Percentiles rank a stretch among this genome's conserved stretches.
These are phyloP conservation scores for Lethenteron reissneri DNA, from an alignment of 2,113 vertebrate species.

Conservation along the genomic window DNA sequence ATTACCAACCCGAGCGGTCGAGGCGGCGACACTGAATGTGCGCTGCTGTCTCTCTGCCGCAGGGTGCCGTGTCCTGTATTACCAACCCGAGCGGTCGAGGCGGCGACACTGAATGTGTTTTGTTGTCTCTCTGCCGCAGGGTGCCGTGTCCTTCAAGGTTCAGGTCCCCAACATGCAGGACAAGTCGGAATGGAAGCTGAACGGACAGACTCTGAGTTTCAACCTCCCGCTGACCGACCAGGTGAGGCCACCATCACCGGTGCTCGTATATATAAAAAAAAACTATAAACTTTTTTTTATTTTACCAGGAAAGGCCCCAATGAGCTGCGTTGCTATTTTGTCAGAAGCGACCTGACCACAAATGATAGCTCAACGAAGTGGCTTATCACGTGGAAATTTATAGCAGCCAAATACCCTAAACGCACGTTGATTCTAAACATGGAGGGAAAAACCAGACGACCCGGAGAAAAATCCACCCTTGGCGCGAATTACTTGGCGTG, in stretches of 20 bases:
- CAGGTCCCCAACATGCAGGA: slow-evolving; percentile 99
- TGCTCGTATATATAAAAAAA: background rate
- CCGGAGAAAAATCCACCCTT: too few relatives aligned
- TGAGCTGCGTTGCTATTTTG: too few relatives aligned
- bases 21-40: background rate
- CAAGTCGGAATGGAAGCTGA: slow-evolving; percentile 95
- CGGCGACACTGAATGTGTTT: background rate
- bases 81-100: background rate
- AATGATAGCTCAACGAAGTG: too few relatives aligned
- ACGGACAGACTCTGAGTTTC: slow-evolving; percentile 73
- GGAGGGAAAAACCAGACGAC: too few relatives aligned
- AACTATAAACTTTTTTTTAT: background rate
- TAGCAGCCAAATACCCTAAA: too few relatives aligned
- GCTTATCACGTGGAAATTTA: too few relatives aligned
- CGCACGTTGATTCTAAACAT: too few relatives aligned
- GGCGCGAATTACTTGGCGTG: too few relatives aligned
- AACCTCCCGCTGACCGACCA: slow-evolving; percentile 84
- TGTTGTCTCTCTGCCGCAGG: slow-evolving; percentile 24
- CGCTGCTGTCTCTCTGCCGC: slow-evolving; percentile 8
- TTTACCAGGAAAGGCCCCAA: background rate
- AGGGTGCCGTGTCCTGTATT: slow-evolving; percentile 66
- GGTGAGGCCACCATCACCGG: slow-evolving; percentile 23
- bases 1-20: background rate
- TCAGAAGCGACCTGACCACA: too few relatives aligned
- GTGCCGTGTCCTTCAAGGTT: slow-evolving; percentile 84